A percentile compares a stretch with the other conserved stretches of the same genome.
Conservation (phyloP, 2,888 invertebrate species). For the Orthosia cruda region DNA sequence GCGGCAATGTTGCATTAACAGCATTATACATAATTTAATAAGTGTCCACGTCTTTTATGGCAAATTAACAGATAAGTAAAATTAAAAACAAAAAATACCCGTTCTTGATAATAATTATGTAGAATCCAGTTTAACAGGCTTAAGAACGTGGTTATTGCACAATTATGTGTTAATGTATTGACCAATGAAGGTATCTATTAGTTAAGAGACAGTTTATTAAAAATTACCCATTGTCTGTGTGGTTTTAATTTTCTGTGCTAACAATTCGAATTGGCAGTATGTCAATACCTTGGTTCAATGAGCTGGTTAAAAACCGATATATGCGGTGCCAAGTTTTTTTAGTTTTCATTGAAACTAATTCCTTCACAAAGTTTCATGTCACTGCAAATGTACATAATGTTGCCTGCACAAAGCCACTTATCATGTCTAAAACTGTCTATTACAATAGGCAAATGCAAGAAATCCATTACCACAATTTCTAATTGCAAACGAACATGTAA, state of each 20-base stretch:
- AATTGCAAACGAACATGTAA: constrained; percentile 32
- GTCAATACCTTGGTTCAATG: constrained; percentile 22
- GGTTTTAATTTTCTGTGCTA: neutral
- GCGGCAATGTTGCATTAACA: constrained; percentile 51
- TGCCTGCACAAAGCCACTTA: constrained; percentile 6
- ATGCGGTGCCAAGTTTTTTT: constrained; percentile 21
- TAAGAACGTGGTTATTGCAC: constrained; percentile 39
- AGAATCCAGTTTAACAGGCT: constrained; percentile 15
- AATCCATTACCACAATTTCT: constrained; percentile 44
- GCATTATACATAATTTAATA: constrained; percentile 30
- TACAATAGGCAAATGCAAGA: constrained; percentile 1
- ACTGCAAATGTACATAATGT: neutral
- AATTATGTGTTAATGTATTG: constrained; percentile 39
- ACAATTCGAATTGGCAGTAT: constrained; percentile 29
- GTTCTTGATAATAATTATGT: constrained; percentile 10
- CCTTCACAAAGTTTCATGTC: constrained; percentile 5
- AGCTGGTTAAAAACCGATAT: constrained; percentile 11
- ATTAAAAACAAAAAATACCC: neutral
- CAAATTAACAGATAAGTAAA: constrained; percentile 27
- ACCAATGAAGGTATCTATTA: constrained; percentile 9
- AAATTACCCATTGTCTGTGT: neutral
- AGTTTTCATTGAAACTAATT: constrained; percentile 1
- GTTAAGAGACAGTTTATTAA: neutral
- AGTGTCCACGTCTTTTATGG: constrained; percentile 19
- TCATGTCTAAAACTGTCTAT: neutral